Evolutionary conservation across 2,888 invertebrate genomes (phyloP), one percentile per base, ranked within the genome.

Genomic region (Blera fallax): DNA sequence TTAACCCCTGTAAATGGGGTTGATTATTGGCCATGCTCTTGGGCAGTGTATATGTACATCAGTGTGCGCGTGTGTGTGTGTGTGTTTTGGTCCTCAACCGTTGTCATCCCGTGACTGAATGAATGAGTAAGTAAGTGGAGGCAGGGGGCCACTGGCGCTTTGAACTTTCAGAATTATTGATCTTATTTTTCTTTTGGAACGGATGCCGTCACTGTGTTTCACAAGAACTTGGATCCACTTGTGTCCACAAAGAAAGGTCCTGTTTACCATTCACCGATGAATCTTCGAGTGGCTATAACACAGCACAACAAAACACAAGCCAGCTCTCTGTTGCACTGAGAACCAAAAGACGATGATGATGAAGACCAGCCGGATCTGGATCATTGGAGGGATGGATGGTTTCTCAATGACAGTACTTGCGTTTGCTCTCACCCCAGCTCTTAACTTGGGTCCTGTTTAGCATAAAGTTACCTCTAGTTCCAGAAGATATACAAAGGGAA

Each of bases 371-470:
- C 65, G 45, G 60, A 54, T 72, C n/a, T 64, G 50, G 27, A 60
- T 58, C 50, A 27, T 43, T 64, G 43, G 8, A 34, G 54, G 52
- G 70, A 67, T 54, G 65, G 65, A 76, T 70, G 70, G 65, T 72
- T 72, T 81, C 81, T 81, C 81, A 81, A 85, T 81, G 76, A 70
- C 85, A 85, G 79, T 69, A 76, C 74, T 76, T 84, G 80, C 64
- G 50, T 56, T 37, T 29, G 29, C 43, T 79, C 73, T 56, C 67
- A 67, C 32, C 48, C 79, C 45, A 14, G 56, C 16, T 58, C n/a
- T 16, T 37, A 56, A 32, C 73, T 60, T 73, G 56, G 54, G 29
- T 69, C 29, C 72, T 81, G 76, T 72, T 85, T 85, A 85, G 81
- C 85, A 85, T 85, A 85, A 85, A 81, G 76, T 81, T 81, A 70